Percentiles rank a stretch among this genome's conserved stretches.
These are phyloP conservation scores for Oscheius onirici DNA, from an alignment of 2,888 invertebrate genomes.

Conservation along the genomic window DNA sequence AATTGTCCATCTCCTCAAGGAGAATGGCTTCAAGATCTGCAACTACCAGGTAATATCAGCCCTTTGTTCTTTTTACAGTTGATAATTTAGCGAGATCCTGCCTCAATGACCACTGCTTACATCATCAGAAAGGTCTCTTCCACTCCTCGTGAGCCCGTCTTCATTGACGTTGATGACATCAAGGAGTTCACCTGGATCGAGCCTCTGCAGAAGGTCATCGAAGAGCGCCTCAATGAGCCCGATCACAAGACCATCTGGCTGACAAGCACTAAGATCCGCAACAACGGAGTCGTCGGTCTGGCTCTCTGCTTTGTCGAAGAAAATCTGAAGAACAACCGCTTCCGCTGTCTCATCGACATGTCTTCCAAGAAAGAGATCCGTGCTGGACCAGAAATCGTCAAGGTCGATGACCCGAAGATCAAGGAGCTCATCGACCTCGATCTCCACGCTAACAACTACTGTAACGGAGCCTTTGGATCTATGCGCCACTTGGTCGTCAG, in stretches of 20 bases:
- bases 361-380: slow-evolving; percentile 61
- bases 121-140: slow-evolving; percentile 58
- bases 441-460: slow-evolving; percentile 85
- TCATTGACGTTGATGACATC: slow-evolving; percentile 70
- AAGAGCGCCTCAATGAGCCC: slow-evolving; percentile 79
- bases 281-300: slow-evolving; percentile 86
- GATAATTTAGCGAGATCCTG: slow-evolving; percentile 55
- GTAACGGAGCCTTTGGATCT: slow-evolving; percentile 85
- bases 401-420: slow-evolving; percentile 53
- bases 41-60: slow-evolving; percentile 47
- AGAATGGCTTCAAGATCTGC: slow-evolving; percentile 68
- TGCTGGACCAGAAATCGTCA: slow-evolving; percentile 57
- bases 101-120: slow-evolving; percentile 62
- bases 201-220: slow-evolving; percentile 73
- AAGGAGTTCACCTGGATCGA: slow-evolving; percentile 70
- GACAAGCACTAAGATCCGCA: slow-evolving; percentile 76
- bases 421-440: slow-evolving; percentile 77
- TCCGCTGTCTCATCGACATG: slow-evolving; percentile 69
- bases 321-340: slow-evolving; percentile 69
- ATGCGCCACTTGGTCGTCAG: slow-evolving; percentile 84
- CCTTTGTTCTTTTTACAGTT: not conserved
- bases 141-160: slow-evolving; percentile 60
- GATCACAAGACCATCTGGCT: slow-evolving; percentile 76
- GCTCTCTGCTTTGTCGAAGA: slow-evolving; percentile 82
- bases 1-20: slow-evolving; percentile 59